phyloP scores from a whole-genome alignment of 2,113 vertebrate genomes.

The Polypterus bichir region DNA sequence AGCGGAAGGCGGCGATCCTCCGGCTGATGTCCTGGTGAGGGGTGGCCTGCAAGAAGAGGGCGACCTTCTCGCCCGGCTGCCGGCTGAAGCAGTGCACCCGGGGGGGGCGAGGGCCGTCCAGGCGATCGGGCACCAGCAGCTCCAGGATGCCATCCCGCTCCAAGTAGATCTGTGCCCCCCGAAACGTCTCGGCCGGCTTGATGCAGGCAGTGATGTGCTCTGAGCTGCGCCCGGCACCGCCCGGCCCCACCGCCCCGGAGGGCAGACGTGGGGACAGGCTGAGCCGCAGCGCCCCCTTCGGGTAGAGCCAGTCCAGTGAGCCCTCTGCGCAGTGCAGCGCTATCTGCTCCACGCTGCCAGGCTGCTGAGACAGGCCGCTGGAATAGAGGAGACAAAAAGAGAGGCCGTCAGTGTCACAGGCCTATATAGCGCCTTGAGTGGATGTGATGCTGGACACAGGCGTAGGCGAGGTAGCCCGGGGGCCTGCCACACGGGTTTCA shows the following conservation, averaged over 20 bases:
- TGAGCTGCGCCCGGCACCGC: constrained; percentile 24
- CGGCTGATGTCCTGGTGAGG: constrained; percentile 82
- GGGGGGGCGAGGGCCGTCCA: constrained; percentile 31
- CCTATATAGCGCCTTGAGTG: too few relatives aligned
- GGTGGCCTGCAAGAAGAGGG: constrained; percentile 78
- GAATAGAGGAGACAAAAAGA: constrained; percentile 3
- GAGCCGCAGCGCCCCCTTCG: constrained; percentile 70
- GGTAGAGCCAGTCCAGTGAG: constrained; percentile 75
- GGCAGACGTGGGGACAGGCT: constrained; percentile 65
- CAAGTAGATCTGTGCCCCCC: constrained; percentile 78
- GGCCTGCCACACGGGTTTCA: neutral
- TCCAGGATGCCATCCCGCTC: constrained; percentile 68
- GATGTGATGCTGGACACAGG: too few relatives aligned
- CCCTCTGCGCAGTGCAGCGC: constrained; percentile 72
- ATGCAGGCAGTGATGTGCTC: constrained; percentile 61
- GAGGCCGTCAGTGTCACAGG: neutral
- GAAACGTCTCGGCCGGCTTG: constrained; percentile 59
- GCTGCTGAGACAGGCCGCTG: constrained; percentile 77
- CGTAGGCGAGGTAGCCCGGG: neutral
- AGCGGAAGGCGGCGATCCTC: constrained; percentile 74
- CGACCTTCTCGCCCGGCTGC: constrained; percentile 58
- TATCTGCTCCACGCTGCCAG: constrained; percentile 77
- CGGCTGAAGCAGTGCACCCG: constrained; percentile 68
- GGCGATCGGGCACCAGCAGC: constrained; percentile 64
- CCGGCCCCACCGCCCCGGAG: constrained; percentile 32